Percentiles rank a stretch among this genome's conserved stretches.
Evolutionary conservation across 1,140 invertebrate species (phyloP).

Genomic region (Zaprionus camerounensis): DNA sequence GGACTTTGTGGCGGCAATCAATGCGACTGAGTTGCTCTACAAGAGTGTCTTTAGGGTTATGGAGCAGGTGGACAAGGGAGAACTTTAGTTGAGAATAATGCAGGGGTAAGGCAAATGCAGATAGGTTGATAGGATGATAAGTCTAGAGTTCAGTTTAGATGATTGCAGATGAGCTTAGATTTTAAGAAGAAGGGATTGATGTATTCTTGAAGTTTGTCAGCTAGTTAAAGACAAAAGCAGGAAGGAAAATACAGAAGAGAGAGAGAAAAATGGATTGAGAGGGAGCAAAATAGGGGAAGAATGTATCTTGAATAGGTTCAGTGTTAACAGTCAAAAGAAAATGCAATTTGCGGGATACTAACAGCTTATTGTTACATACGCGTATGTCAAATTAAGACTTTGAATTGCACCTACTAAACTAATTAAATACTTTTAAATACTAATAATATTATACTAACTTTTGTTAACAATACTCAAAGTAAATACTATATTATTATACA

Average conservation of each 20-base stretch:
- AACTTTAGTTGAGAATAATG: conserved; percentile 21
- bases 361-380: neutral
- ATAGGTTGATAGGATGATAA: neutral
- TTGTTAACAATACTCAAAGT: neutral
- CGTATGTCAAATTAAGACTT: neutral
- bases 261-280: neutral
- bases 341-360: neutral
- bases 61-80: conserved; percentile 50
- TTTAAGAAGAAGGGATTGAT: neutral
- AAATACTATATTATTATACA: neutral
- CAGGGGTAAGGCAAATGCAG: neutral
- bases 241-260: fast-evolving
- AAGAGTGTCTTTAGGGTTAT: conserved; percentile 81
- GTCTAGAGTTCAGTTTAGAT: neutral
- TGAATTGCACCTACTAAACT: neutral
- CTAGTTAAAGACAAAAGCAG: neutral
- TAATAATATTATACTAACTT: neutral
- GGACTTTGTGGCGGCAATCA: conserved; percentile 85
- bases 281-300: no score
- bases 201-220: neutral
- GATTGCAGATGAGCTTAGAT: neutral
- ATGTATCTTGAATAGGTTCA: neutral
- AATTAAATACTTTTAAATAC: neutral
- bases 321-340: neutral
- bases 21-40: conserved; percentile 83